Evolutionary conservation across 2,797 vertebrate species (phyloP).

Genomic region (Heteromormyrus szaboi): DNA sequence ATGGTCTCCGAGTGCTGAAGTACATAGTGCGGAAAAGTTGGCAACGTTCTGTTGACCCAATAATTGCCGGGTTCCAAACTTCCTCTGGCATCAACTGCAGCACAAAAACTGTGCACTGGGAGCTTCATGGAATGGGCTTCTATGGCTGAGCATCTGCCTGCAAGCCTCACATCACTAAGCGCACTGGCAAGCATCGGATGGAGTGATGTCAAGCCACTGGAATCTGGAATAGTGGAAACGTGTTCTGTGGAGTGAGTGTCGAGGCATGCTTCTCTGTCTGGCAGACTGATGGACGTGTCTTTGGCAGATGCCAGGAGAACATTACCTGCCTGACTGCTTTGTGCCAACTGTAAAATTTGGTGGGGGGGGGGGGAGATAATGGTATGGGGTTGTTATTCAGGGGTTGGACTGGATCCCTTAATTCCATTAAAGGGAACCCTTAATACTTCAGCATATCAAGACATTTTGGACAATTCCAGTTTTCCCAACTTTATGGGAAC

Average conservation of each 20-base stretch:
- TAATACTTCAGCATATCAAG: not conserved
- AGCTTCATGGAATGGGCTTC: not conserved
- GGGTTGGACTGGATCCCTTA: not conserved
- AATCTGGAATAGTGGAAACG: not conserved
- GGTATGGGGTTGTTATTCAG: not conserved
- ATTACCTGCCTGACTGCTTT: not conserved
- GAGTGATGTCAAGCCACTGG: not conserved
- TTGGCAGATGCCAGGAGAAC: not conserved
- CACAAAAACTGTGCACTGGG: not conserved
- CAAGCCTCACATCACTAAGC: not conserved
- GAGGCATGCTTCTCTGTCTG: not conserved
- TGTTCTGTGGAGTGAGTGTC: not conserved
- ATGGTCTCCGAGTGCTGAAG: not conserved
- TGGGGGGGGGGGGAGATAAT: not conserved
- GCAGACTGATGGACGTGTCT: not conserved
- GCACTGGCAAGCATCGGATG: not conserved
- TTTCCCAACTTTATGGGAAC: too few species aligned
- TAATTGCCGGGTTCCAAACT: not conserved
- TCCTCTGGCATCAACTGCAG: not conserved
- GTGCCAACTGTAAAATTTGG: not conserved
- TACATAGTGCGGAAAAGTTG: not conserved
- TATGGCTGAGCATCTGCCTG: not conserved
- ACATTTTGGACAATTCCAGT: too few species aligned
- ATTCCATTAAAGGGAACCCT: not conserved
- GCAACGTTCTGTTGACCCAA: not conserved